Evolutionary conservation across 2,797 vertebrate species (phyloP), one percentile per base, ranked within the genome.

Genomic region (Phalanger gymnotis): DNA sequence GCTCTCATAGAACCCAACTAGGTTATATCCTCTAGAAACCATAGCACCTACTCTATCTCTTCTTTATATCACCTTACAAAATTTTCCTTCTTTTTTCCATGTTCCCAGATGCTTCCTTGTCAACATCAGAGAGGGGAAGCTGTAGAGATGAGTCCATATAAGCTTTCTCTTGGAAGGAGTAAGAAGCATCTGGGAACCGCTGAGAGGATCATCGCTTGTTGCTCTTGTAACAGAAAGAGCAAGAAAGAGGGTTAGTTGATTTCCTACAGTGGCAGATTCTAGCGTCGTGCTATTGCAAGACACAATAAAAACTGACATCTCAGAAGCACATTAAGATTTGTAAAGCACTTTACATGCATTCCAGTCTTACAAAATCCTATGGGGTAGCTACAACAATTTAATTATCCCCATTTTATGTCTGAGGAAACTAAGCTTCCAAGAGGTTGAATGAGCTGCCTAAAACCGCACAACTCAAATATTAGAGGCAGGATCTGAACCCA

Each of bases 11-110:
- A 40, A 93, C 16, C 53, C 14, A 53, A 66, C 6, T 47, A 81
- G 52, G 4, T 91, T 92, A n/a, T 90, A 31, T 14, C 55, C 91
- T 28, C 0, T 55, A 13, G 51, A 9, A 92, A 95, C 57, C 53
- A 10, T 73, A 31, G 40, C 66, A 58, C 57, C 91, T 27, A 31
- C 9, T 56, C 40, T 55, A 40, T 91, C 90, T 91, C 54, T 40
- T 96, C 27, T 94, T 66, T 52, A 3, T 12, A 40, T 89, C 93
- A 56, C 0, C n/a, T 92, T 61, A 92, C 16, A 90, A 52, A 95
- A 66, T 51, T 19, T 57, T 25, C 56, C 57, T 22, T 4, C 5
- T 5, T 56, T 94, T 93, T 58, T 12, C 11, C 58, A n/a, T 31
- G 34, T 57, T 53, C 53, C 2, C 0, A 28, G 9, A 30, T 40